These are phyloP conservation scores for Sitobion miscanthi DNA, from an alignment of 1,140 invertebrate species.

Conservation along the genomic window DNA sequence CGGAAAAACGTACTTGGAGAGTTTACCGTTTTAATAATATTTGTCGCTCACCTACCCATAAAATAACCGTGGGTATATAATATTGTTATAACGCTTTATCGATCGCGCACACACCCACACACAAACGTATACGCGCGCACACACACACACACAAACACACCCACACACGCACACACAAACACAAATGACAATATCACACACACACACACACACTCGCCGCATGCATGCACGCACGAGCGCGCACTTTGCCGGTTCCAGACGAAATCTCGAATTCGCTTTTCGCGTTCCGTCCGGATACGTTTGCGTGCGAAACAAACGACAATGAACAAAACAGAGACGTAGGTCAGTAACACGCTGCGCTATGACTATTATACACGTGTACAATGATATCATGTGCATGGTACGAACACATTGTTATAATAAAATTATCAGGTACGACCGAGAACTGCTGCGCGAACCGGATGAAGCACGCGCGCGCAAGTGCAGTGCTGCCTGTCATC, in stretches of 20 bases:
- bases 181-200: too few relatives aligned
- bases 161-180: too few relatives aligned
- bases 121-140: too few relatives aligned
- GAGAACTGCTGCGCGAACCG: neutral
- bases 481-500: neutral
- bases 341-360: neutral
- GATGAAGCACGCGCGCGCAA: neutral
- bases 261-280: neutral
- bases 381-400: too few relatives aligned
- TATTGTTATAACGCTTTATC: neutral
- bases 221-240: neutral
- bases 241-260: neutral
- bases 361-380: too few relatives aligned
- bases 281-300: neutral
- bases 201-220: too few relatives aligned
- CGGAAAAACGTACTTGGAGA: too few relatives aligned
- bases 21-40: neutral
- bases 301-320: neutral
- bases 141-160: too few relatives aligned
- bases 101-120: neutral
- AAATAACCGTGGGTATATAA: neutral
- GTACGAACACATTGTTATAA: too few relatives aligned
- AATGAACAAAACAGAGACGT: constrained; percentile 22
- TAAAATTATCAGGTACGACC: neutral
- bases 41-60: neutral